Conservation (phyloP, 2,113 vertebrate species). For the Poicephalus meyeri region DNA sequence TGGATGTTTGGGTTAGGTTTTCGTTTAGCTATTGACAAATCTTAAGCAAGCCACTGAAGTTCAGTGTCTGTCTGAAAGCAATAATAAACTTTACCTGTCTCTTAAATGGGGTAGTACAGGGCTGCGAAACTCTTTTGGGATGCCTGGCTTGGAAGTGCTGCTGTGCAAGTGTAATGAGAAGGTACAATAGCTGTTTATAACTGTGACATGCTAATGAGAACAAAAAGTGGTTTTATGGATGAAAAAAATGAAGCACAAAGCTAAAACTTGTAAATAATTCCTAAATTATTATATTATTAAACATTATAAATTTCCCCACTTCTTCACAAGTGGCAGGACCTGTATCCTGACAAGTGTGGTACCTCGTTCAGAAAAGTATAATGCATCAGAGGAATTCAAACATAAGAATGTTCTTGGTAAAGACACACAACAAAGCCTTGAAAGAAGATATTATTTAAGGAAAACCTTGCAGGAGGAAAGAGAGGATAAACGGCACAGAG, state of each 20-base stretch:
- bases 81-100: not conserved
- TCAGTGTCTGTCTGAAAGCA: not conserved
- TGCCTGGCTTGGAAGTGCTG: not conserved
- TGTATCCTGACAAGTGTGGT: not conserved
- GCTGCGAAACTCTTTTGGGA: not conserved
- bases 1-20: not conserved
- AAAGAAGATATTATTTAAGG: not conserved
- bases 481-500: not conserved
- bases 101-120: not conserved
- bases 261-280: slow-evolving; percentile 2
- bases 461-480: not conserved
- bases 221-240: not conserved
- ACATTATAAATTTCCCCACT: not conserved
- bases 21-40: not conserved
- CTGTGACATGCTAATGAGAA: not conserved
- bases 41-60: not conserved
- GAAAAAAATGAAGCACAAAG: not conserved
- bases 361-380: not conserved
- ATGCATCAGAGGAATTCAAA: not conserved
- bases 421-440: not conserved
- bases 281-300: not conserved
- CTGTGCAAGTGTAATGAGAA: not conserved
- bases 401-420: not conserved
- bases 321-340: not conserved
- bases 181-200: not conserved